Base-by-base conservation (phyloP, 2,113 vertebrate genomes). In the Taurulus bubalis region DNA sequence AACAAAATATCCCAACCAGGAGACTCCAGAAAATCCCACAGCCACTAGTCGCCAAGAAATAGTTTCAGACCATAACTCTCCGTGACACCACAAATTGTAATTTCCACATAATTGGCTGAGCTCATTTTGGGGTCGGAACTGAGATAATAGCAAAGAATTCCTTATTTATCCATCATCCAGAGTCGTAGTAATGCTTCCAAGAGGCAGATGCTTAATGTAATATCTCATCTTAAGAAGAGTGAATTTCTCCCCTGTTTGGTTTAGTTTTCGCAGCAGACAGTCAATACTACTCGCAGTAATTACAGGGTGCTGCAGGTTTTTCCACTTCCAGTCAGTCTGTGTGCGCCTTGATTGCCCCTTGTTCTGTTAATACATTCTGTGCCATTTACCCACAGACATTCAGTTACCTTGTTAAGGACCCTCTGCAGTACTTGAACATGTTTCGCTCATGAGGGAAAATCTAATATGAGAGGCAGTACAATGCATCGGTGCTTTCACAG, bases 241-340 rank as follows among this genome's bases (percentile, higher is more conserved):
- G 15, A 12, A 45, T 45, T 45, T 45, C 42, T 45, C 14, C 42
- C 14, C 38, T 40, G 16, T 71, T 71, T 38, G 36, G 34, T 59
- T 65, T 47, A 70, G 47, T 74, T 85, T 45, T 5, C 14, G 4
- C 14, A 45, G 42, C 62, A 68, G 69, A 71, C 70, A 74, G 75
- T 69, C 78, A 73, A 22, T 28, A 63, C 36, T n/a, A 67, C 42
- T 42, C 34, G 26, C 47, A n/a, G 28, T 86, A 67, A 71, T 75
- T 55, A 75, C 30, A 51, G 78, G 28, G 22, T 30, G 36, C 42
- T 56, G 60, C 67, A 71, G 38, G 4, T 62, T 63, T 81, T 47
- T 47, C 15, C 45, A 47, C 42, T 62, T 40, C 26, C 45, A 51
- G 26, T 53, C 6, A 67, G 40, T 67, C 74, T 58, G 51, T 10